Evolutionary conservation across 92 coral and sea anemone species (phyloP).

Genomic region (Bergia sp.): DNA sequence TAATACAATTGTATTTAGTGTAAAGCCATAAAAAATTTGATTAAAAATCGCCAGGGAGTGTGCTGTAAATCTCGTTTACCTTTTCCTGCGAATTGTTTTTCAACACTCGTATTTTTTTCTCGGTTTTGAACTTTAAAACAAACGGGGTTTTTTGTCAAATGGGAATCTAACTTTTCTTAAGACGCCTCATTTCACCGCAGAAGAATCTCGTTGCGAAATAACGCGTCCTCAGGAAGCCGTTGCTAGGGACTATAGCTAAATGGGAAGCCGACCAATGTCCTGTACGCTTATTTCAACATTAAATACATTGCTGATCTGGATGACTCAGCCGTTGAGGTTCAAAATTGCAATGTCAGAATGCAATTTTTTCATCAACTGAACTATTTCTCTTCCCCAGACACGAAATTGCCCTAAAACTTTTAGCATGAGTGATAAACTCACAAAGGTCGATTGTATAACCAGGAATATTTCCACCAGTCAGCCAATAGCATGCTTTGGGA

Average conservation of each 20-base stretch:
- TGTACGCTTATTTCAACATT: too few species aligned
- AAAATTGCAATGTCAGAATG: neutral
- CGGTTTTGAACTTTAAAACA: neutral
- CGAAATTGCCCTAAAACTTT: neutral
- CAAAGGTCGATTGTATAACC: neutral
- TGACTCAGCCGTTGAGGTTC: neutral
- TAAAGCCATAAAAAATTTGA: too few species aligned
- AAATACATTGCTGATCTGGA: too few species aligned
- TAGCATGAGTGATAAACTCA: neutral
- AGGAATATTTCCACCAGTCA: neutral
- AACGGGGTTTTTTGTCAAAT: too few species aligned
- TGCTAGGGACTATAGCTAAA: too few species aligned
- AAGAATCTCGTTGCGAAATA: neutral
- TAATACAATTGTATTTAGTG: neutral
- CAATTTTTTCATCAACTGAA: too few species aligned
- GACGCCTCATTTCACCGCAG: too few species aligned
- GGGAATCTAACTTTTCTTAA: too few species aligned
- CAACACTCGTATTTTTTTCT: too few species aligned
- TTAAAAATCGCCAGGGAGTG: neutral
- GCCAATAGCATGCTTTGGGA: too few species aligned
- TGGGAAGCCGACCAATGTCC: too few species aligned
- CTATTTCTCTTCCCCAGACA: neutral
- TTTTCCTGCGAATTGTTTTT: neutral
- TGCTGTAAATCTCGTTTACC: neutral
- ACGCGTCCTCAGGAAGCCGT: neutral